Evolutionary conservation across 2,797 vertebrate genomes (phyloP).

Genomic region (Eulemur coronatus): DNA sequence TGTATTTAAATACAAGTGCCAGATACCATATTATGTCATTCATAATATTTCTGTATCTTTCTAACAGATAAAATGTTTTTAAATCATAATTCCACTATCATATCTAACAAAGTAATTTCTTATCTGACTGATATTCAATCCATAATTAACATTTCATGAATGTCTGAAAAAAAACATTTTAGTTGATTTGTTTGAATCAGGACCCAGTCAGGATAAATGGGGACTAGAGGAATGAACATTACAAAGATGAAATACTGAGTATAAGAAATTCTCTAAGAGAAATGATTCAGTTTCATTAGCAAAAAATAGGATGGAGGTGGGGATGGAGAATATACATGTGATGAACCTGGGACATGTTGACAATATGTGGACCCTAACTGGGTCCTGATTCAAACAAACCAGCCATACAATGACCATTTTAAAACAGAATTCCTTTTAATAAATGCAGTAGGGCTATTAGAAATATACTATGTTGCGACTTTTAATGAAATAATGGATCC

Average conservation of each 20-base stretch:
- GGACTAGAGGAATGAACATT: not conserved
- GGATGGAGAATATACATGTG: not conserved
- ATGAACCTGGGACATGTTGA: not conserved
- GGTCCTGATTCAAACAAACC: not conserved
- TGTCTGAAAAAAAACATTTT: not conserved
- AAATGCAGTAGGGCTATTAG: not conserved
- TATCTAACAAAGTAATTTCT: not conserved
- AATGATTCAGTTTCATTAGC: not conserved
- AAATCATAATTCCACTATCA: not conserved
- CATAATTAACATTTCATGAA: not conserved
- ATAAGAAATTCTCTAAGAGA: not conserved
- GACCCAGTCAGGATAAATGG: not conserved
- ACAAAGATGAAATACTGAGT: not conserved
- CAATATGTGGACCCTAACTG: not conserved
- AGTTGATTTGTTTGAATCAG: not conserved
- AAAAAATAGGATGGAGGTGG: not conserved
- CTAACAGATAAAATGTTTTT: not conserved
- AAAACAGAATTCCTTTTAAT: not conserved
- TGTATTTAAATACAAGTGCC: not conserved
- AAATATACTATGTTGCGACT: not conserved
- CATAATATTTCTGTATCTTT: not conserved
- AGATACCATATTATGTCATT: not conserved
- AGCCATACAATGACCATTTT: not conserved
- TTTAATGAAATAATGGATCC: not conserved
- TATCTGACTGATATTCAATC: not conserved